phyloP scores from a whole-genome alignment of 2,113 vertebrate species.

The Thermophis baileyi region DNA sequence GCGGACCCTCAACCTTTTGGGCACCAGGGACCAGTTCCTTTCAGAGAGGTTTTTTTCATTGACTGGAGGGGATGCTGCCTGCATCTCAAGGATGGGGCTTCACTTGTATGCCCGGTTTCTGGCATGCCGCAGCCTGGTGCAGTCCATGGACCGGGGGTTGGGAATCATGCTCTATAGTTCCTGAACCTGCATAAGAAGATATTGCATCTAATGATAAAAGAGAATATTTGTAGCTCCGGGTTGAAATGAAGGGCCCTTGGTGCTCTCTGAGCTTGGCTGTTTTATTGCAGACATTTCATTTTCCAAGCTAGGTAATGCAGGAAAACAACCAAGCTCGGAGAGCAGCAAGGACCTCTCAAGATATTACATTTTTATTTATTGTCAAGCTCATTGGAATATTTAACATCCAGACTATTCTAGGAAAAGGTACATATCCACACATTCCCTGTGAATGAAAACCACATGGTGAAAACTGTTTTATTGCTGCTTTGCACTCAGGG shows the following conservation, averaged over 20 bases:
- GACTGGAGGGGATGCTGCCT: no score
- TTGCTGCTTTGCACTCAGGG: background rate
- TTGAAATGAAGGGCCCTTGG: background rate
- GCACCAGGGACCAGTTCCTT: no score
- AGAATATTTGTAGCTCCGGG: background rate
- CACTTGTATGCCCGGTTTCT: no score
- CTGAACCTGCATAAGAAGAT: background rate
- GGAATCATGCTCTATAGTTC: background rate
- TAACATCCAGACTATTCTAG: background rate
- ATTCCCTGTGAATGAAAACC: slow-evolving; percentile 22
- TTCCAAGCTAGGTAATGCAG: background rate
- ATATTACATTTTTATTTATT: slow-evolving; percentile 29
- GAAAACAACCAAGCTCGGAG: background rate
- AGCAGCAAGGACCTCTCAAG: background rate
- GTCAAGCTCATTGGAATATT: background rate
- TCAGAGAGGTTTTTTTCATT: no score
- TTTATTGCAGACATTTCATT: no score
- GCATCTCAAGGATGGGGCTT: no score
- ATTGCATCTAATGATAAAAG: background rate
- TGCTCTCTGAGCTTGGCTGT: background rate
- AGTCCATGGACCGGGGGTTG: no score
- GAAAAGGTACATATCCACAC: background rate
- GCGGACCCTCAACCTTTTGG: no score
- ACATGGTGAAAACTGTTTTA: background rate
- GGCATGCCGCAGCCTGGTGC: no score